Conservation (phyloP, 2,888 invertebrate species). For the Cabera pusaria region DNA sequence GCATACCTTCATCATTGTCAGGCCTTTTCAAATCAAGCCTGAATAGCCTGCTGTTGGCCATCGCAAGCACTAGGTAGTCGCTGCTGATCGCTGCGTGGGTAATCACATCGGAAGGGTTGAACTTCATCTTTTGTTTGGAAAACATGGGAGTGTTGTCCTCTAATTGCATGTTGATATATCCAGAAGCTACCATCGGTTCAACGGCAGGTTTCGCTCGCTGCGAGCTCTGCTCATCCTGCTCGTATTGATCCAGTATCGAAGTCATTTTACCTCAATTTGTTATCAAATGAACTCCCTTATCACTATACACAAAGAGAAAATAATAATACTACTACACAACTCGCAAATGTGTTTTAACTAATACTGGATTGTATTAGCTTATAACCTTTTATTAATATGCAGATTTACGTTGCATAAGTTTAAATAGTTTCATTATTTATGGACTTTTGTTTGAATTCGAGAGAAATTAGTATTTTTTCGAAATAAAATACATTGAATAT, state of each 20-base stretch:
- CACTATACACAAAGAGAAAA: no score
- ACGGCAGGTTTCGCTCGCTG: constrained; percentile 60
- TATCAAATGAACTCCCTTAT: constrained; percentile 4
- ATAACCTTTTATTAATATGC: no score
- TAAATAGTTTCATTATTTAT: no score
- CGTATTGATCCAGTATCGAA: constrained; percentile 93
- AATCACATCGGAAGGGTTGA: constrained; percentile 90
- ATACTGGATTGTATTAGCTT: no score
- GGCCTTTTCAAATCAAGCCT: constrained; percentile 92
- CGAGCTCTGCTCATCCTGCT: constrained; percentile 87
- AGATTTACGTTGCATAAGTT: no score
- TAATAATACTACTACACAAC: no score
- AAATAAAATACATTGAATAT: no score
- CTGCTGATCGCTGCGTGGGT: constrained; percentile 92
- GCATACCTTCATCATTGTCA: constrained; percentile 89
- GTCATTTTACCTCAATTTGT: constrained; percentile 82
- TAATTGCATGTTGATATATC: constrained; percentile 80
- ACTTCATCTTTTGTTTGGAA: constrained; percentile 91
- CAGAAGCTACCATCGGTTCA: constrained; percentile 76
- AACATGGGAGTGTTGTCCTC: constrained; percentile 93
- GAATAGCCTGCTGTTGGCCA: constrained; percentile 91
- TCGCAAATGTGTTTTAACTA: no score
- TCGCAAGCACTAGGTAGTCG: constrained; percentile 91
- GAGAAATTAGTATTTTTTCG: no score
- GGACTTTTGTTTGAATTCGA: no score